Evolutionary conservation across 1,140 invertebrate genomes (phyloP).

Genomic region (Wiebesia pumilae): DNA sequence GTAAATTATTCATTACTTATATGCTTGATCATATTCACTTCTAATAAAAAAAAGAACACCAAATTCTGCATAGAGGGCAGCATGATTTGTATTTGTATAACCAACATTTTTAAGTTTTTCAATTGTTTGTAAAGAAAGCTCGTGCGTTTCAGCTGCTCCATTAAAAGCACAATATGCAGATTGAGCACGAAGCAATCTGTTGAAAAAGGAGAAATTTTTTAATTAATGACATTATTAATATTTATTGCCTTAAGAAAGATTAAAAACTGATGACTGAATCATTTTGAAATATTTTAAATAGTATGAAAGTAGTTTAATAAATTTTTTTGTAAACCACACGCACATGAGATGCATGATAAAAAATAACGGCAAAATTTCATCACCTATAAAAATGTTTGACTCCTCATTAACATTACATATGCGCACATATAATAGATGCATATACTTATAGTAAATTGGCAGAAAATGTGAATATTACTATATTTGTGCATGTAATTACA

Average conservation of each 20-base stretch:
- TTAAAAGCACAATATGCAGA: constrained; percentile 86
- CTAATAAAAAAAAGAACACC: constrained; percentile 86
- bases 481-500: no score
- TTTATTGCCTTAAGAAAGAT: neutral
- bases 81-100: constrained; percentile 77
- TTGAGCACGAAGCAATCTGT: constrained; percentile 87
- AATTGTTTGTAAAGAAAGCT: constrained; percentile 77
- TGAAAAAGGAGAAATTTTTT: constrained; percentile 56
- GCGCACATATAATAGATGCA: no score
- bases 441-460: no score
- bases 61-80: constrained; percentile 86
- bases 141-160: constrained; percentile 80
- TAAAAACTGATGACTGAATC: constrained; percentile 19
- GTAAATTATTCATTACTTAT: constrained; percentile 74
- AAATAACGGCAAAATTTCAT: no score
- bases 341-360: no score
- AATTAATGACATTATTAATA: constrained; percentile 43
- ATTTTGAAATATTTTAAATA: neutral
- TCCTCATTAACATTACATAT: no score
- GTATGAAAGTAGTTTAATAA: neutral
- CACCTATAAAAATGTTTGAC: no score
- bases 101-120: constrained; percentile 71
- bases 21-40: constrained; percentile 88
- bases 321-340: no score
- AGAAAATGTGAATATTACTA: no score